phyloP scores from a whole-genome alignment of 1,140 invertebrate genomes.

The Diachasmimorpha longicaudata region DNA sequence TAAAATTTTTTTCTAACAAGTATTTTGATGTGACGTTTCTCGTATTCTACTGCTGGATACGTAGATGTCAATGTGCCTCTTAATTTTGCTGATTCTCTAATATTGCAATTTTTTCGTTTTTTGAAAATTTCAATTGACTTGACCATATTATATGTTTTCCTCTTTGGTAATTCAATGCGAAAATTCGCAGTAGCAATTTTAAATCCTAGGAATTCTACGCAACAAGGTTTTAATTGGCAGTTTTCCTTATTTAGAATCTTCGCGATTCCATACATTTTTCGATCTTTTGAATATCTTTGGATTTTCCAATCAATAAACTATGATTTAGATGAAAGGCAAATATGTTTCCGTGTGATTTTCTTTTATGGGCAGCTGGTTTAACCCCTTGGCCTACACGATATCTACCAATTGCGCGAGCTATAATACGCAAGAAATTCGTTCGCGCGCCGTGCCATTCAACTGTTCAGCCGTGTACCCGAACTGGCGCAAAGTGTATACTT shows the following conservation, averaged over 20 bases:
- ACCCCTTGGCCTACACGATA: too few relatives aligned
- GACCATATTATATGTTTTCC: not conserved
- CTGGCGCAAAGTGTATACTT: too few relatives aligned
- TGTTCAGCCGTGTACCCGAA: too few relatives aligned
- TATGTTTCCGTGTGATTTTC: not conserved
- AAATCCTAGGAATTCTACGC: not conserved
- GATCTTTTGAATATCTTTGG: not conserved
- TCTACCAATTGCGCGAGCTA: too few relatives aligned
- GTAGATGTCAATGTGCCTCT: not conserved
- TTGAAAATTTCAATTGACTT: not conserved
- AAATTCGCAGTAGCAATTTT: not conserved
- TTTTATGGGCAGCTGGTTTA: too few relatives aligned
- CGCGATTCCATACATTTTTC: not conserved
- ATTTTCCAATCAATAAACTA: conserved; percentile 1
- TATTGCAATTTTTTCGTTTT: not conserved
- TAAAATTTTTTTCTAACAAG: not conserved
- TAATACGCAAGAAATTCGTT: too few relatives aligned
- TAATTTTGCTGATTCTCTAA: not conserved
- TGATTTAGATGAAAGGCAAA: conserved; percentile 19
- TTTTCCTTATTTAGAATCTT: not conserved
- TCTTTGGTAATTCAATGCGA: not conserved
- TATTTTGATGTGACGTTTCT: not conserved
- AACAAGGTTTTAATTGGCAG: not conserved
- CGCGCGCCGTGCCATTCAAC: too few relatives aligned
- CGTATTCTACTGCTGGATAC: not conserved